These are phyloP conservation scores for Paelopatides confundens DNA, from an alignment of 53 echinoderm and acorn worm species.

Conservation along the genomic window DNA sequence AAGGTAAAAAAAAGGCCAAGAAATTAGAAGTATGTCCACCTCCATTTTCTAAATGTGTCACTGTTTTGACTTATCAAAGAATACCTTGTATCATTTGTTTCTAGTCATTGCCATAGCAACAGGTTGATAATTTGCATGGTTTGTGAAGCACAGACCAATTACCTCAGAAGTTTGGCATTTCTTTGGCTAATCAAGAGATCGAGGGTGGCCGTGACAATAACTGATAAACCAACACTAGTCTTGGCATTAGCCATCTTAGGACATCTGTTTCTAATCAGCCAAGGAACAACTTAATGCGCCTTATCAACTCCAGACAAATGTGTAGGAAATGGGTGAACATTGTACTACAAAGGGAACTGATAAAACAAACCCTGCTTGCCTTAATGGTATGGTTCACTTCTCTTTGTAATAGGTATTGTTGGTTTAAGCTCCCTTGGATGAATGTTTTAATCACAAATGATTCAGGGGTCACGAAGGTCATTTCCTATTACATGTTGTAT, in stretches of 20 bases:
- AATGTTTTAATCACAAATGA: constrained; percentile 53
- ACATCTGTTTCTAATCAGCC: constrained; percentile 52
- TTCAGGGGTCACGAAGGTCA: constrained; percentile 30
- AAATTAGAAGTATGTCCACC: constrained; percentile 40
- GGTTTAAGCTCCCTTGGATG: constrained; percentile 38
- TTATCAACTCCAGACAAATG: constrained; percentile 48
- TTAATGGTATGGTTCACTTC: constrained; percentile 37
- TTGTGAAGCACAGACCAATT: constrained; percentile 52
- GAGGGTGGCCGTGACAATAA: constrained; percentile 39
- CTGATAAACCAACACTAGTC: constrained; percentile 34
- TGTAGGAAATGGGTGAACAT: constrained; percentile 28
- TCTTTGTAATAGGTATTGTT: constrained; percentile 23
- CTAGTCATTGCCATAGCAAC: constrained; percentile 34
- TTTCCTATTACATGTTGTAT: constrained; percentile 39
- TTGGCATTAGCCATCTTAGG: constrained; percentile 50
- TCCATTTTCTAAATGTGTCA: constrained; percentile 10
- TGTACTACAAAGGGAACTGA: constrained; percentile 34
- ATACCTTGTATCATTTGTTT: constrained; percentile 33
- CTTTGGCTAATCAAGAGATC: constrained; percentile 42
- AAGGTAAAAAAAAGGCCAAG: neutral
- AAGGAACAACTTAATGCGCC: constrained; percentile 41
- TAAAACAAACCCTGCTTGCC: constrained; percentile 41
- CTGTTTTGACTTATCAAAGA: constrained; percentile 20
- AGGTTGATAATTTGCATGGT: constrained; percentile 47
- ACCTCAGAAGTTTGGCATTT: constrained; percentile 22